Evolutionary conservation across 2,888 invertebrate genomes (phyloP), one percentile per base, ranked within the genome.

Genomic region (Lochmaea crataegi): DNA sequence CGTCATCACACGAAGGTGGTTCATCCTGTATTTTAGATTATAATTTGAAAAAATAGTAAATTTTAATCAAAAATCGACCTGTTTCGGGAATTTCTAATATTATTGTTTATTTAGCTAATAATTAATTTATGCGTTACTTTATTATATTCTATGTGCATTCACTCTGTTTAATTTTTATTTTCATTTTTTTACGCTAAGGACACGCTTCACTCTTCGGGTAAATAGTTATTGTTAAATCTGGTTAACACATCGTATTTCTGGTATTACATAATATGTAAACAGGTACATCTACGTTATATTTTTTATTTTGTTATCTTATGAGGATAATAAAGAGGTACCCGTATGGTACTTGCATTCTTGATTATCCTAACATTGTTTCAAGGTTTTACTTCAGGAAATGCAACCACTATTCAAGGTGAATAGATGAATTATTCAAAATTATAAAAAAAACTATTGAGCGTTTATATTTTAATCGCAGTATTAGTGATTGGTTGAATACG

Each of bases 331-430:
- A 68, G 68, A 60, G 61, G 61, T 68, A 61, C 68, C 68, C 68
- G 68, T 61, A 68, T 68, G 32, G 63, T 64, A 69, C 53, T 61
- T 63, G 61, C 61, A 68, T 68, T 68, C 63, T 53, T 61, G 61
- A 68, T 68, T n/a, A 45, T 61, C 68, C 68, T 69, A 51, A 63
- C 32, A 68, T 18, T 53, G 51, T 69, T 69, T 69, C 69, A 69
- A 69, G 69, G 69, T 69, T 69, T 69, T 16, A 63, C 51, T 63
- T 63, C 42, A 69, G 69, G 63, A 69, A 69, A 63, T 69, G 32
- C 63, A 63, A 63, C 69, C 63, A 56, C 56, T 64, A 26, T 14
- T 64, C 69, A 69, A 69, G 69, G 69, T 69, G 48, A 67, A 18
- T 42, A 61, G 41, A 69, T 69, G 68, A 61, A 63, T 68, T 68